Evolutionary conservation across 2,888 invertebrate species (phyloP).

Genomic region (Yponomeuta plumbellus): DNA sequence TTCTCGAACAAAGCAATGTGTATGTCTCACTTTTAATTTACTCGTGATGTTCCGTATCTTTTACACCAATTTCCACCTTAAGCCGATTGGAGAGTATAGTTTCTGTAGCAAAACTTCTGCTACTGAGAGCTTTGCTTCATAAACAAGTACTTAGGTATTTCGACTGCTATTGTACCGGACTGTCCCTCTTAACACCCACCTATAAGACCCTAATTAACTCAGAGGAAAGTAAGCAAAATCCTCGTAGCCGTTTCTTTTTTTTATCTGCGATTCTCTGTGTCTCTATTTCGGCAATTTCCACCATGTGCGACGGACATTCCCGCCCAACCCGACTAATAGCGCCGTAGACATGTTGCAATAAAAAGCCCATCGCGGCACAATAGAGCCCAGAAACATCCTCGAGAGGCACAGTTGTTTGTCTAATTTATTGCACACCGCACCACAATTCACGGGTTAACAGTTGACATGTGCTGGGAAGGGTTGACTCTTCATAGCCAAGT

Average conservation of each 20-base stretch:
- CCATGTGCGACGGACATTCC: conserved; percentile 49
- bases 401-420: conserved; percentile 27
- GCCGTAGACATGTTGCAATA: conserved; percentile 52
- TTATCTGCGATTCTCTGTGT: not conserved
- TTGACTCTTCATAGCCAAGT: conserved; percentile 34
- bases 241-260: not conserved
- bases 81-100: no score
- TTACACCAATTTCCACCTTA: no score
- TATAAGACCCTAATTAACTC: not conserved
- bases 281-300: conserved; percentile 32
- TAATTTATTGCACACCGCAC: conserved; percentile 21
- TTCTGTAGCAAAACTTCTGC: no score
- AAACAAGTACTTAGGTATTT: not conserved
- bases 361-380: conserved; percentile 49
- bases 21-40: no score
- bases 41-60: no score
- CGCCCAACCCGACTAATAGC: conserved; percentile 53
- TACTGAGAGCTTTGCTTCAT: no score
- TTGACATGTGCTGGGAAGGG: conserved; percentile 61
- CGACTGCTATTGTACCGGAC: not conserved
- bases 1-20: no score
- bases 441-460: conserved; percentile 39
- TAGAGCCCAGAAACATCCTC: conserved; percentile 32
- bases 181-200: not conserved
- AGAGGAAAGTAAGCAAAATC: not conserved